Conservation (phyloP, 2,113 vertebrate species). For the Periophthalmus modestus region DNA sequence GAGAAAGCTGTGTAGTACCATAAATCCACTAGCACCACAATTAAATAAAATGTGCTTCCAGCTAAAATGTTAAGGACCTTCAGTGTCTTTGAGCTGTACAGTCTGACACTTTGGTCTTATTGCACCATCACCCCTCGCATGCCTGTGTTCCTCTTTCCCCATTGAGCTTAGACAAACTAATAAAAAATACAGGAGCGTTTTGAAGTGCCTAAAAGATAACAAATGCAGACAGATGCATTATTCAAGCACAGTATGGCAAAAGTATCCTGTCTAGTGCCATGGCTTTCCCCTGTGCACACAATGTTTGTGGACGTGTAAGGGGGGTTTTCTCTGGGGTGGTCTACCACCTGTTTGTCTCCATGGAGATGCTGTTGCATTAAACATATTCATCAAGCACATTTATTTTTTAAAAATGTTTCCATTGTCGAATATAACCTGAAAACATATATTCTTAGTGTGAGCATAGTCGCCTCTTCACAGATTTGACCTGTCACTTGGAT, state of each 20-base stretch:
- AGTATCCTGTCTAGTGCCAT: not conserved
- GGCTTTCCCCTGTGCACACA: not conserved
- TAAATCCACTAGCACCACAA: constrained; percentile 34
- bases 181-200: constrained; percentile 26
- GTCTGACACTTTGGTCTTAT: constrained; percentile 5
- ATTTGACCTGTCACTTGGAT: too few relatives aligned
- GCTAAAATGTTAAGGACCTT: constrained; percentile 33
- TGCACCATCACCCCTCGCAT: constrained; percentile 4
- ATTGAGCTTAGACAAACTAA: constrained; percentile 11
- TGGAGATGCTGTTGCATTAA: too few relatives aligned
- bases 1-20: constrained; percentile 22
- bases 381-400: too few relatives aligned
- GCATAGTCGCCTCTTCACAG: too few relatives aligned
- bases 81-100: constrained; percentile 28
- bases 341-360: too few relatives aligned
- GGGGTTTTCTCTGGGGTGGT: too few relatives aligned
- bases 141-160: constrained; percentile 7
- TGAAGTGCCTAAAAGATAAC: constrained; percentile 7
- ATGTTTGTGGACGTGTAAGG: not conserved
- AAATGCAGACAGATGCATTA: constrained; percentile 14
- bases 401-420: too few relatives aligned
- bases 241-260: constrained; percentile 18
- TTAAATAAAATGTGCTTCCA: constrained; percentile 35
- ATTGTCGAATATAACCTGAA: too few relatives aligned
- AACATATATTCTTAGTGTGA: too few relatives aligned